phyloP scores from a whole-genome alignment of 2,888 invertebrate genomes.

The Eristalis intricaria region DNA sequence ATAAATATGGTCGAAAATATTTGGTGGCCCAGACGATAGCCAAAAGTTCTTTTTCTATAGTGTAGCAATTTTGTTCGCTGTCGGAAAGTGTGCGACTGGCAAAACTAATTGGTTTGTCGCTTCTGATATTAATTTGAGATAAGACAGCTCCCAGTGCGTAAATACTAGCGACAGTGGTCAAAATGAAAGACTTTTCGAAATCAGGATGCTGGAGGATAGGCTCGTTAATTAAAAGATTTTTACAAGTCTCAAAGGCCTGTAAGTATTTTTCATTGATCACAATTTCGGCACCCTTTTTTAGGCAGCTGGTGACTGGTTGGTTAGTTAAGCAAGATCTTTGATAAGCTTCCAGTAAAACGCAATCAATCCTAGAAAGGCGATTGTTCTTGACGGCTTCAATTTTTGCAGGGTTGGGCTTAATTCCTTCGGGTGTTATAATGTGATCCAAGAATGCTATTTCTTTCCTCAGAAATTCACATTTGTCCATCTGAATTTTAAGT shows the following conservation, averaged over 20 bases:
- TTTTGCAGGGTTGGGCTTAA: slow-evolving; percentile 73
- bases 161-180: slow-evolving; percentile 15
- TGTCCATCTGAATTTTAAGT: slow-evolving; percentile 73
- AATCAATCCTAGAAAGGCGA: slow-evolving; percentile 44
- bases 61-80: no score
- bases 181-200: neutral
- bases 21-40: neutral
- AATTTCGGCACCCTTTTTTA: slow-evolving; percentile 11
- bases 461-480: slow-evolving; percentile 50
- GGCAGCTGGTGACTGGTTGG: neutral
- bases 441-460: slow-evolving; percentile 76
- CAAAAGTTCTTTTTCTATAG: no score
- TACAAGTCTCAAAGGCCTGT: no score
- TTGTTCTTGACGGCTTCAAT: slow-evolving; percentile 48
- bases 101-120: slow-evolving; percentile 74
- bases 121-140: slow-evolving; percentile 69
- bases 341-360: slow-evolving; percentile 31
- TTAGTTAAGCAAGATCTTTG: slow-evolving; percentile 27
- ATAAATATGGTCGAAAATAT: slow-evolving; percentile 77
- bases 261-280: slow-evolving; percentile 17
- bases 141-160: slow-evolving; percentile 73
- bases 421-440: slow-evolving; percentile 68
- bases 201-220: slow-evolving; percentile 3
- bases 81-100: slow-evolving; percentile 72
- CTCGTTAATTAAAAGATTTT: slow-evolving; percentile 16